phyloP scores from a whole-genome alignment of 1,140 invertebrate genomes.

The Drosophila ogumai region DNA sequence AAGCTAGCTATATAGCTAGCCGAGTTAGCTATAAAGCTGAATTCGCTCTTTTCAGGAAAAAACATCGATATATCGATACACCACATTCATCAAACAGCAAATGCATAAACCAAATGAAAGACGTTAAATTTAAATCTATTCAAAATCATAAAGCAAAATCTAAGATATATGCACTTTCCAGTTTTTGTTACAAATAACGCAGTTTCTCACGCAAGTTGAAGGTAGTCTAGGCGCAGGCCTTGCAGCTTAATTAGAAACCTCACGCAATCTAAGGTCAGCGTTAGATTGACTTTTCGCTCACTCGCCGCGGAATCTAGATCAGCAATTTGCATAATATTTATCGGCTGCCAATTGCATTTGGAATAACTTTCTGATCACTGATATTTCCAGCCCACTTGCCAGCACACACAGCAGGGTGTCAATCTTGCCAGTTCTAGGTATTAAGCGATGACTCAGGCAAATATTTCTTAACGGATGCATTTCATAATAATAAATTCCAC shows the following conservation, averaged over 20 bases:
- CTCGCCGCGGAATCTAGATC: constrained; percentile 49
- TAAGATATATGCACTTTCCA: too few relatives aligned
- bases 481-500: constrained; percentile 29
- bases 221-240: constrained; percentile 8
- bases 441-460: constrained; percentile 31
- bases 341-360: constrained; percentile 11
- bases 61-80: too few relatives aligned
- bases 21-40: too few relatives aligned
- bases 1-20: too few relatives aligned
- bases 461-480: constrained; percentile 43
- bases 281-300: constrained; percentile 21
- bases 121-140: too few relatives aligned
- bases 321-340: constrained; percentile 55
- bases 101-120: neutral
- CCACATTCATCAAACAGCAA: too few relatives aligned
- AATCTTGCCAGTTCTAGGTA: constrained; percentile 16
- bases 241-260: constrained; percentile 41
- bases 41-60: too few relatives aligned
- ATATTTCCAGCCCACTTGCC: constrained; percentile 1
- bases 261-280: constrained; percentile 64
- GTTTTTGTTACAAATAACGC: too few relatives aligned
- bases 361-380: neutral
- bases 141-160: too few relatives aligned
- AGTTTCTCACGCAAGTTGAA: constrained; percentile 19
- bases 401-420: constrained; percentile 1